A percentile compares a stretch with the other conserved stretches of the same genome.
These are phyloP conservation scores for Cetoscarus ocellatus DNA, from an alignment of 2,797 vertebrate genomes.

Conservation along the genomic window DNA sequence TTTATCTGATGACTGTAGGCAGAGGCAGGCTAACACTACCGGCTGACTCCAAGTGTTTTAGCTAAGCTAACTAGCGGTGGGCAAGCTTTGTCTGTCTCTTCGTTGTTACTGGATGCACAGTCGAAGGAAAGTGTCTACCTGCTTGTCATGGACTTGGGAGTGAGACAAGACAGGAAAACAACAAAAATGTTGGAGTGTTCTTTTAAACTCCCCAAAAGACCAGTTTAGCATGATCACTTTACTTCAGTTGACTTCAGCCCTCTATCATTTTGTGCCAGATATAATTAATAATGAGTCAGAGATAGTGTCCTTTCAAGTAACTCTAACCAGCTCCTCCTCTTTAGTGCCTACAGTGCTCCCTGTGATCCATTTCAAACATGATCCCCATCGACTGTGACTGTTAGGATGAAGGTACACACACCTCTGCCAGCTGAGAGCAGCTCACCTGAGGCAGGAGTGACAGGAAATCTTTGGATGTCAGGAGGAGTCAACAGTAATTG, in stretches of 20 bases:
- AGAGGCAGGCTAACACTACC: too few relatives aligned
- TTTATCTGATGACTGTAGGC: too few relatives aligned
- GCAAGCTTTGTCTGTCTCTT: too few relatives aligned
- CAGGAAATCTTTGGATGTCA: slow-evolving; percentile 52
- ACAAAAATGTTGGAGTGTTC: too few relatives aligned
- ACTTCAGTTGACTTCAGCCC: background rate
- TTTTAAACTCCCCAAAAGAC: too few relatives aligned
- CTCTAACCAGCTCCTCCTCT: background rate
- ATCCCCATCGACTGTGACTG: slow-evolving; percentile 47
- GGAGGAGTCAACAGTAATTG: slow-evolving; percentile 61
- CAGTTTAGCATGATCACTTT: background rate
- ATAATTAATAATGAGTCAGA: background rate
- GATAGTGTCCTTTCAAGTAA: background rate
- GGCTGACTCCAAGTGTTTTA: too few relatives aligned
- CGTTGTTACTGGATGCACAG: too few relatives aligned
- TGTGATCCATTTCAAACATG: slow-evolving; percentile 32
- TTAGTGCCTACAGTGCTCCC: background rate
- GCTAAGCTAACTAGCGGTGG: too few relatives aligned
- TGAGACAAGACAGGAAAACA: too few relatives aligned
- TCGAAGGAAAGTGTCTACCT: too few relatives aligned
- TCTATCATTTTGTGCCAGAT: background rate
- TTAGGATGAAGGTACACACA: slow-evolving; percentile 36
- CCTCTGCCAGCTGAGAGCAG: slow-evolving; percentile 22
- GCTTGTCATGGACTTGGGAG: too few relatives aligned
- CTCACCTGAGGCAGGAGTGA: slow-evolving; percentile 44